phyloP scores from a whole-genome alignment of 2,113 vertebrate species.

The Cyphomyrus plagiostoma region DNA sequence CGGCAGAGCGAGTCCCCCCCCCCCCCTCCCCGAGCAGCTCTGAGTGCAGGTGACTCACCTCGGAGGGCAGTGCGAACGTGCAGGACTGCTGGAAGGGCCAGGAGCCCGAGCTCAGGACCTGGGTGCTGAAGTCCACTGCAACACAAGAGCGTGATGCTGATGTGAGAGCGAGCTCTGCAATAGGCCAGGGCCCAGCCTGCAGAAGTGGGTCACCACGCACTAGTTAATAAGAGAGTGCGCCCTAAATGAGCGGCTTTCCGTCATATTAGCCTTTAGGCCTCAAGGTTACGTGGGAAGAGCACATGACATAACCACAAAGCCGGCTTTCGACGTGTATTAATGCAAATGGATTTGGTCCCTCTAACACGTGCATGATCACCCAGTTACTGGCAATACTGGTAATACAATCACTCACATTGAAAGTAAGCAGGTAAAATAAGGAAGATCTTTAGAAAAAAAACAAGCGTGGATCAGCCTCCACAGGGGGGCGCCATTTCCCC shows the following conservation, averaged over 20 bases:
- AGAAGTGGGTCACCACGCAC: not conserved
- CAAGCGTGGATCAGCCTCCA: not conserved
- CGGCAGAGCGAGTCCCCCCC: not conserved
- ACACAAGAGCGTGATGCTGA: not conserved
- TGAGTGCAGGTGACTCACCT: slow-evolving; percentile 26
- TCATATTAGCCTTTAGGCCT: not conserved
- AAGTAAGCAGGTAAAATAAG: not conserved
- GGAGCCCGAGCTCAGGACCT: slow-evolving; percentile 91
- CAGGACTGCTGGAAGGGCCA: slow-evolving; percentile 99
- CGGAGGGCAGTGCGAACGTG: slow-evolving; percentile 71
- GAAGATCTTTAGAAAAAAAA: not conserved
- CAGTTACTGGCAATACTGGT: not conserved
- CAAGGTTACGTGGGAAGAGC: not conserved
- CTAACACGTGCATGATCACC: not conserved
- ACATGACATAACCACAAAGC: not conserved
- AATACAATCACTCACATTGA: not conserved
- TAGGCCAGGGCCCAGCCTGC: not conserved
- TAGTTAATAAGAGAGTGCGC: not conserved
- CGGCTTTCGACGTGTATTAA: not conserved
- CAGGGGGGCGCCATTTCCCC: not conserved
- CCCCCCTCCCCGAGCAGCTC: not conserved
- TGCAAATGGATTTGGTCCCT: not conserved
- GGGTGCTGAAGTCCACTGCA: slow-evolving; percentile 97
- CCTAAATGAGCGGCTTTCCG: not conserved
- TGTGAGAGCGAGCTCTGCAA: not conserved